phyloP scores from a whole-genome alignment of 2,888 invertebrate species.

The Pollenia angustigena region DNA sequence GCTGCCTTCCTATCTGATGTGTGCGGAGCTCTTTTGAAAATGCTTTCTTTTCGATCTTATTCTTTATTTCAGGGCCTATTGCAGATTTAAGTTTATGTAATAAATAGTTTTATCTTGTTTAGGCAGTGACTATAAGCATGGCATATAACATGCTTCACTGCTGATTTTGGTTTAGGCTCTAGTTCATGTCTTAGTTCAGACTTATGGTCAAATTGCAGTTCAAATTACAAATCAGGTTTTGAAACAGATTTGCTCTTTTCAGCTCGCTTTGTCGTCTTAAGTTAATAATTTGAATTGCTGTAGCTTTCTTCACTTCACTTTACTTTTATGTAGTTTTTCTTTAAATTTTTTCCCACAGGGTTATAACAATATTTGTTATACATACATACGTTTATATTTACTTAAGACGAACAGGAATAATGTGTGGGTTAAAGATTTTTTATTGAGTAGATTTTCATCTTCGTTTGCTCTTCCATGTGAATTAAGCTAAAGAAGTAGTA shows the following conservation, averaged over 20 bases:
- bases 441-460: constrained; percentile 48
- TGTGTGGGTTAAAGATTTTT: constrained; percentile 39
- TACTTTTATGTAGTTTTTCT: not conserved
- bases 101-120: too few relatives aligned
- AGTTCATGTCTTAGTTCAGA: not conserved
- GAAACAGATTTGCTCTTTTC: too few relatives aligned
- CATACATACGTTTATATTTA: constrained; percentile 10
- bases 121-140: too few relatives aligned
- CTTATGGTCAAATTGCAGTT: not conserved
- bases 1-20: too few relatives aligned
- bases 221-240: too few relatives aligned
- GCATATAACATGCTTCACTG: too few relatives aligned
- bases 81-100: too few relatives aligned
- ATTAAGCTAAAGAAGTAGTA: constrained; percentile 18
- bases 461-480: constrained; percentile 8
- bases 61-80: too few relatives aligned
- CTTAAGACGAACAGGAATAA: constrained; percentile 8
- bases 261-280: too few relatives aligned
- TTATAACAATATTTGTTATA: constrained; percentile 21
- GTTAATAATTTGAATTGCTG: not conserved
- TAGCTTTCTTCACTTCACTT: not conserved
- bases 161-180: not conserved
- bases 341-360: constrained; percentile 4
- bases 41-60: too few relatives aligned
- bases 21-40: too few relatives aligned